phyloP scores from a whole-genome alignment of 2,113 vertebrate genomes.

The Ancistrus triradiatus region DNA sequence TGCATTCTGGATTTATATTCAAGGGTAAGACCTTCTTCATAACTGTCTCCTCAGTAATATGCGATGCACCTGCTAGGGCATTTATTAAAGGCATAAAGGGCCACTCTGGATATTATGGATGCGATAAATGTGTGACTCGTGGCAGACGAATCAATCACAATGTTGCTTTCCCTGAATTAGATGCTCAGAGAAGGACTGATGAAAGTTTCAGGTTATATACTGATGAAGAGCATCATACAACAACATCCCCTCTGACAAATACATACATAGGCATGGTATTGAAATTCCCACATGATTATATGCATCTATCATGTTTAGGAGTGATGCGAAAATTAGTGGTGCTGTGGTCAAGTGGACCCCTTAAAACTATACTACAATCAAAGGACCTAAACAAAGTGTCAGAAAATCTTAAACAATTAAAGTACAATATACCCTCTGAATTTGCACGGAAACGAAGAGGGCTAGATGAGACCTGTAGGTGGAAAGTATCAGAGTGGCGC shows the following conservation, averaged over 20 bases:
- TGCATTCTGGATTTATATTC: not conserved
- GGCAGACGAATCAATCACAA: constrained; percentile 2
- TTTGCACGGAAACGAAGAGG: too few species aligned
- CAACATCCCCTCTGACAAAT: constrained; percentile 2
- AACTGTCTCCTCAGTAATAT: constrained; percentile 15
- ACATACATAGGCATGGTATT: constrained; percentile 20
- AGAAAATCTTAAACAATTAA: too few species aligned
- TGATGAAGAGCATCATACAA: constrained; percentile 16
- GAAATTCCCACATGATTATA: constrained; percentile 24
- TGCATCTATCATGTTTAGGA: too few species aligned
- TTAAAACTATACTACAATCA: too few species aligned
- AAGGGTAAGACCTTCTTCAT: not conserved
- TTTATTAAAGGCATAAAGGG: too few species aligned
- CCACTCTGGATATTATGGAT: constrained; percentile 28
- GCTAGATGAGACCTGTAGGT: not conserved
- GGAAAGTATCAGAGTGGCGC: not conserved
- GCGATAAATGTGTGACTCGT: constrained; percentile 19
- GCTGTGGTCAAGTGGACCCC: too few species aligned
- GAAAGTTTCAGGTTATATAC: not conserved
- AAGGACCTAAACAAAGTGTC: too few species aligned
- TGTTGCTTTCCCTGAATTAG: constrained; percentile 9
- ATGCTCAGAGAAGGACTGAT: constrained; percentile 3
- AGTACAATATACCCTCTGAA: too few species aligned
- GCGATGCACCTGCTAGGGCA: constrained; percentile 31
- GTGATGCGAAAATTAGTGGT: too few species aligned